Evolutionary conservation across 2,888 invertebrate genomes (phyloP).

Genomic region (Coelogynopora nodosa): DNA sequence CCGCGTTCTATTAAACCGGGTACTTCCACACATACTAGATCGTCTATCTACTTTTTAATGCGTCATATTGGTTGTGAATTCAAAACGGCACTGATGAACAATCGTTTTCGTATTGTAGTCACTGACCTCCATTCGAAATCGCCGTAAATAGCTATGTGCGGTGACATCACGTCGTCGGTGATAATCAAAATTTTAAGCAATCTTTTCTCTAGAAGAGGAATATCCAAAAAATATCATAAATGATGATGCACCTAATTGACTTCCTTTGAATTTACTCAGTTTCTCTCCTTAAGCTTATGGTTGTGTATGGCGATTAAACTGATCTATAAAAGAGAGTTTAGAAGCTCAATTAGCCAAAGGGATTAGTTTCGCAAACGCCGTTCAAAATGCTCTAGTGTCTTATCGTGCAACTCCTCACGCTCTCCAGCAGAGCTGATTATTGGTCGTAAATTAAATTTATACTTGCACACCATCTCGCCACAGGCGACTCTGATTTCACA

Average conservation of each 20-base stretch:
- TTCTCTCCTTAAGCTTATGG: constrained; percentile 26
- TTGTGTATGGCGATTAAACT: constrained; percentile 17
- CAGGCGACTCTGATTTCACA: constrained; percentile 7
- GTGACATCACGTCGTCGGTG: background rate
- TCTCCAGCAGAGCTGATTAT: constrained; percentile 35
- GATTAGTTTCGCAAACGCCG: background rate
- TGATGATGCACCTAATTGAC: constrained; percentile 22
- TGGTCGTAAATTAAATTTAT: constrained; percentile 15
- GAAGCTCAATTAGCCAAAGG: constrained; percentile 22
- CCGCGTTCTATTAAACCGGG: background rate
- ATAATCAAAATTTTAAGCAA: constrained; percentile 15
- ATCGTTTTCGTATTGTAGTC: constrained; percentile 21
- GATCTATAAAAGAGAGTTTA: constrained; percentile 31
- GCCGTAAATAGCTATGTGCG: constrained; percentile 30
- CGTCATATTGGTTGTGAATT: constrained; percentile 16
- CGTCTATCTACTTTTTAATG: background rate
- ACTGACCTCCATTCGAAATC: constrained; percentile 29
- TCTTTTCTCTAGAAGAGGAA: constrained; percentile 17
- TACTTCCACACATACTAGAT: background rate
- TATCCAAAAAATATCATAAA: constrained; percentile 32
- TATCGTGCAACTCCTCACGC: constrained; percentile 32
- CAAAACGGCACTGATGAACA: background rate
- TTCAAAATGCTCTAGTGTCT: constrained; percentile 4
- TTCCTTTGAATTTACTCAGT: constrained; percentile 20
- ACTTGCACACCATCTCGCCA: background rate